Percentiles rank a stretch among this genome's conserved stretches.
Evolutionary conservation across 2,113 vertebrate species (phyloP).

Genomic region (Pontoporia blainvillei): DNA sequence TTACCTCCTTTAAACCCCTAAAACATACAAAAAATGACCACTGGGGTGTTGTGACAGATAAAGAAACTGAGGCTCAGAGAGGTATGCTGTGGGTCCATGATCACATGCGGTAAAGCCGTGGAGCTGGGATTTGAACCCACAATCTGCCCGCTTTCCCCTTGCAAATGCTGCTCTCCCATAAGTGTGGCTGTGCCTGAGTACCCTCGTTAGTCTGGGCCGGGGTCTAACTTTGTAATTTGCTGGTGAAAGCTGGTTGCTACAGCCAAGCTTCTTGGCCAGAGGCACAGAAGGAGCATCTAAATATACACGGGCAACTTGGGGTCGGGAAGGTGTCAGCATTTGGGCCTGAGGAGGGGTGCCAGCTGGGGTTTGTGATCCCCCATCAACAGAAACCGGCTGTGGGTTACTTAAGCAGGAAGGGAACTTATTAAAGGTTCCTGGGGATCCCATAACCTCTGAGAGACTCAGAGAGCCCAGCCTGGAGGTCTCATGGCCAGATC

Average conservation of each 20-base stretch:
- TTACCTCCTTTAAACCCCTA: background rate
- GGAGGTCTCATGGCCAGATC: background rate
- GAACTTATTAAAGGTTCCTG: background rate
- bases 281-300: background rate
- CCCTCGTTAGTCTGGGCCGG: background rate
- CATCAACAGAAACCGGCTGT: background rate
- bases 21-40: background rate
- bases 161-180: background rate
- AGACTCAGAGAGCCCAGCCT: background rate
- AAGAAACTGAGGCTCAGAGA: background rate
- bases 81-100: background rate
- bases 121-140: background rate
- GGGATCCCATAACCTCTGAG: background rate
- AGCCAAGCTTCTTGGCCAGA: background rate
- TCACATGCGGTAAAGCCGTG: accelerated
- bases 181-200: background rate
- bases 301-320: background rate
- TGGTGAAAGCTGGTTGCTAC: background rate
- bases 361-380: background rate
- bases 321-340: background rate
- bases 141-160: background rate
- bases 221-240: background rate
- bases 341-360: background rate
- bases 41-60: background rate
- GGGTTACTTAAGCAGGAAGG: background rate